Evolutionary conservation across 2,113 vertebrate species (phyloP).

Genomic region (Lepisosteus osseus): DNA sequence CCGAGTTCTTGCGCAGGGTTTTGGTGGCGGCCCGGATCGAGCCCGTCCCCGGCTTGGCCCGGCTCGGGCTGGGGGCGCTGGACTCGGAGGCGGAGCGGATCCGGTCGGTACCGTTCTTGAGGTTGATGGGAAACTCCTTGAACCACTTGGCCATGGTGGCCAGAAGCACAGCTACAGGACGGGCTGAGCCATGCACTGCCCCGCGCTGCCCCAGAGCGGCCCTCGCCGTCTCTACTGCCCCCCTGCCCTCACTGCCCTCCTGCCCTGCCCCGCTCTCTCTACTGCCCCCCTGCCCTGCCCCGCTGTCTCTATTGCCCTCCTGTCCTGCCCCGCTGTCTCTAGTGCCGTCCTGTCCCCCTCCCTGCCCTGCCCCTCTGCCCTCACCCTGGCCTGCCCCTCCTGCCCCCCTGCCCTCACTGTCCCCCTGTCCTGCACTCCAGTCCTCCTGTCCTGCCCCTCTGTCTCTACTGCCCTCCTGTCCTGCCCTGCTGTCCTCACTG

Average conservation of each 20-base stretch:
- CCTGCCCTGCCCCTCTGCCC: neutral
- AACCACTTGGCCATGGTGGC: constrained; percentile 89
- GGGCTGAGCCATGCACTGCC: constrained; percentile 1
- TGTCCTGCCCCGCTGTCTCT: neutral
- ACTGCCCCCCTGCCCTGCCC: neutral
- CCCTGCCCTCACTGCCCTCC: neutral
- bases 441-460: neutral
- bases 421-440: neutral
- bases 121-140: constrained; percentile 84
- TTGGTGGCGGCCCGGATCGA: constrained; percentile 55
- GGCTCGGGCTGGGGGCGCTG: constrained; percentile 49
- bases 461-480: neutral
- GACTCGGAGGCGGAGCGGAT: constrained; percentile 71
- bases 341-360: neutral
- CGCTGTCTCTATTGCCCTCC: neutral
- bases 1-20: constrained; percentile 64
- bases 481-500: too few relatives aligned
- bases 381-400: neutral
- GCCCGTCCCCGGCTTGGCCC: constrained; percentile 62
- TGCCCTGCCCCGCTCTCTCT: neutral
- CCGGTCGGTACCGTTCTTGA: constrained; percentile 82
- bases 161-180: neutral
- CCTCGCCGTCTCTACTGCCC: neutral
- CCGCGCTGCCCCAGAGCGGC: neutral
- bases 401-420: neutral